Conservation (phyloP, 2,797 vertebrate genomes). For the Sebastes iracundus region DNA sequence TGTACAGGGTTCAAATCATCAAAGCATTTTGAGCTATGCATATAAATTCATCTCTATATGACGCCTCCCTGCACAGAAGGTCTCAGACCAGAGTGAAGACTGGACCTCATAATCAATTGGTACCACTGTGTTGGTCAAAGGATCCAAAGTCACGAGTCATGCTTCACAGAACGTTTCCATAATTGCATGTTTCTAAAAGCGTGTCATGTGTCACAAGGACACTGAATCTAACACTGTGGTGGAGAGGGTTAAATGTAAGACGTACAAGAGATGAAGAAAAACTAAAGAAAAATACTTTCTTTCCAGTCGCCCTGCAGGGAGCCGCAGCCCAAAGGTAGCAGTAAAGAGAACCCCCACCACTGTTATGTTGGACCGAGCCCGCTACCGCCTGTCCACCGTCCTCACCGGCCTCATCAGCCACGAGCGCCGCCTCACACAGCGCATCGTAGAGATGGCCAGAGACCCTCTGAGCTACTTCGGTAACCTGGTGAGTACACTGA, state of each 20-base stretch:
- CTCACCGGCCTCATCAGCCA: conserved; percentile 90
- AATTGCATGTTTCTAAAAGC: not conserved
- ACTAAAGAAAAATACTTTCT: not conserved
- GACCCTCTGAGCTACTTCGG: conserved; percentile 94
- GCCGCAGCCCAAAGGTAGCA: conserved; percentile 31
- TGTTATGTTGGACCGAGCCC: conserved; percentile 90
- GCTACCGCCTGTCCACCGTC: conserved; percentile 89
- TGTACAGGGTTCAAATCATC: not conserved
- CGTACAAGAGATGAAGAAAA: not conserved
- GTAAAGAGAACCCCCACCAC: conserved; percentile 85
- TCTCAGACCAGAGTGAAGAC: not conserved
- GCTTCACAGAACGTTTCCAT: not conserved
- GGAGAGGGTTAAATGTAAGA: not conserved
- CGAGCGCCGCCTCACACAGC: conserved; percentile 91
- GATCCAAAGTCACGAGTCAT: not conserved
- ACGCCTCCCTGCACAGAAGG: not conserved
- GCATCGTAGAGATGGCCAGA: conserved; percentile 91
- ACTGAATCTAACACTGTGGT: not conserved
- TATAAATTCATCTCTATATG: not conserved
- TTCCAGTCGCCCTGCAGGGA: conserved; percentile 45
- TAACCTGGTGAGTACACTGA: conserved; percentile 79
- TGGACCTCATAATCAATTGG: not conserved
- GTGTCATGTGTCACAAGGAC: not conserved
- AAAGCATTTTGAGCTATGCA: not conserved
- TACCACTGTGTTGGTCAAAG: not conserved